Evolutionary conservation across 2,888 invertebrate species (phyloP).

Genomic region (Ophioninae sp.): DNA sequence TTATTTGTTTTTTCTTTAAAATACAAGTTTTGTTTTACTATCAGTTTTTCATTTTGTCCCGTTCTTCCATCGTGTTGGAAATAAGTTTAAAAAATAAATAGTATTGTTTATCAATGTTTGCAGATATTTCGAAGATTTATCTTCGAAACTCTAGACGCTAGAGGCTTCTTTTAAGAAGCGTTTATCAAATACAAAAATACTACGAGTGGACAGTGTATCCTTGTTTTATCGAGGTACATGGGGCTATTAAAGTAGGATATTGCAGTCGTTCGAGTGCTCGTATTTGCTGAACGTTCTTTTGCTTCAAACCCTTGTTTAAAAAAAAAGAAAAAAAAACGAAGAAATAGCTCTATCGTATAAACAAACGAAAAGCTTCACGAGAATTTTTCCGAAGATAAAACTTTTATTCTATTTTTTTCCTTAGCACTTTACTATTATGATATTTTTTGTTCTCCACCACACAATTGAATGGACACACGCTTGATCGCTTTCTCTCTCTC

Average conservation of each 20-base stretch:
- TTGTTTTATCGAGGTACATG: not conserved
- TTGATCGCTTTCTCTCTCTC: not conserved
- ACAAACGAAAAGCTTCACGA: not conserved
- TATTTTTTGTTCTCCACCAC: slow-evolving; percentile 6
- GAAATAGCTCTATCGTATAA: not conserved
- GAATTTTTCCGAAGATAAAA: slow-evolving; percentile 8
- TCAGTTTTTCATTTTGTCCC: too few relatives aligned
- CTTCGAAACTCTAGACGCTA: too few relatives aligned
- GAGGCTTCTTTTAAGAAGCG: too few relatives aligned
- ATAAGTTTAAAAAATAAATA: too few relatives aligned
- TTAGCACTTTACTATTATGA: not conserved
- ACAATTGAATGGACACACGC: slow-evolving; percentile 3
- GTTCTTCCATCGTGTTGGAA: too few relatives aligned
- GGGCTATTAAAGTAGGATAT: not conserved
- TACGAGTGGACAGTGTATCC: too few relatives aligned
- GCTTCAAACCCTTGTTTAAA: not conserved
- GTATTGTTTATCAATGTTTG: too few relatives aligned
- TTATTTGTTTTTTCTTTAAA: too few relatives aligned
- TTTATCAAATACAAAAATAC: too few relatives aligned
- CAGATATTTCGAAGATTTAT: too few relatives aligned
- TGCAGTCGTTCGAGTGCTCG: not conserved
- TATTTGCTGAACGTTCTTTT: not conserved
- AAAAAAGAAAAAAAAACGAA: not conserved
- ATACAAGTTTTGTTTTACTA: too few relatives aligned
- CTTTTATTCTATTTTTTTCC: not conserved